These are phyloP conservation scores for Antechinus flavipes DNA, from an alignment of 2,113 vertebrate species.

Conservation along the genomic window DNA sequence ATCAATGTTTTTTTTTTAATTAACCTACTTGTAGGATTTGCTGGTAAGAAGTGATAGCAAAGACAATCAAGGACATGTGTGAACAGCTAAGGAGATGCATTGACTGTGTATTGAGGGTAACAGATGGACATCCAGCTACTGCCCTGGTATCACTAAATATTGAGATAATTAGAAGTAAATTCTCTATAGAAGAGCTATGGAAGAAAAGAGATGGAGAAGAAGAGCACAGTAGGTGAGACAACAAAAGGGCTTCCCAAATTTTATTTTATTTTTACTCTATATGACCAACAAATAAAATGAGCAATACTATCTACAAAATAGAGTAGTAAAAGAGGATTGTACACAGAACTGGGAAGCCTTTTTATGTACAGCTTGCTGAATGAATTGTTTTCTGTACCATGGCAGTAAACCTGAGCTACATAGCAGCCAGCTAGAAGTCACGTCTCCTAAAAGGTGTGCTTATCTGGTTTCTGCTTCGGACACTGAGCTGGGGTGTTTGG, in stretches of 20 bases:
- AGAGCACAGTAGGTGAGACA: neutral
- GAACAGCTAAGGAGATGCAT: neutral
- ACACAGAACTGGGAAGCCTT: neutral
- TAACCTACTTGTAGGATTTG: neutral
- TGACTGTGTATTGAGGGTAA: neutral
- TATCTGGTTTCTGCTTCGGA: neutral
- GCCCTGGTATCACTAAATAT: neutral
- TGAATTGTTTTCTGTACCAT: neutral
- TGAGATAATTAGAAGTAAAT: neutral
- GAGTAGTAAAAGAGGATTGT: neutral
- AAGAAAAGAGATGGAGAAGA: neutral
- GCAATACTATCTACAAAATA: neutral
- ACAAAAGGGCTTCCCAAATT: neutral
- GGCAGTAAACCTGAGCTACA: neutral
- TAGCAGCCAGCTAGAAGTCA: neutral
- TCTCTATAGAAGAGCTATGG: neutral
- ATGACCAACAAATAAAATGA: neutral
- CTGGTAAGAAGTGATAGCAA: neutral
- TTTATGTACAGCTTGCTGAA: neutral
- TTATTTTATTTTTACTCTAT: neutral
- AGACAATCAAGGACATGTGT: neutral
- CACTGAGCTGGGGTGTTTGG: neutral
- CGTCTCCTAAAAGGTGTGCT: neutral
- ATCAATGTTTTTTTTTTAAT: neutral
- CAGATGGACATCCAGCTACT: neutral